Evolutionary conservation across 2,888 invertebrate genomes (phyloP).

Genomic region (Drosophila infuscata): DNA sequence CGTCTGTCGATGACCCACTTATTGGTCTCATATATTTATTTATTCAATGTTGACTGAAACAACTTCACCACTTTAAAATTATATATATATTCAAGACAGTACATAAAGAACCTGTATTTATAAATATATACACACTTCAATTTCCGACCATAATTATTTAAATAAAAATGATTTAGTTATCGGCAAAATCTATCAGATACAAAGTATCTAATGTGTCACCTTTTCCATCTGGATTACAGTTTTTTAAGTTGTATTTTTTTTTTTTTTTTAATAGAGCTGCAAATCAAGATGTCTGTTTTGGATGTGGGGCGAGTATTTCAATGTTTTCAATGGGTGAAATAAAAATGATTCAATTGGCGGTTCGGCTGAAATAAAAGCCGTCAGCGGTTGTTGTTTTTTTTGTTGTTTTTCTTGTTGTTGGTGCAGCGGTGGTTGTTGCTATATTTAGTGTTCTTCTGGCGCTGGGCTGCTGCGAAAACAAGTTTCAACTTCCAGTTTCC

Average conservation of each 20-base stretch:
- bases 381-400: conserved; percentile 51
- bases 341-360: conserved; percentile 81
- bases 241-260: background rate
- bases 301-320: conserved; percentile 74
- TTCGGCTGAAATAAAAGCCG: conserved; percentile 68
- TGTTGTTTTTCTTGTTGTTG: conserved; percentile 17
- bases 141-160: background rate
- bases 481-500: conserved; percentile 52
- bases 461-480: conserved; percentile 57
- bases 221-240: background rate
- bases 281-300: conserved; percentile 67
- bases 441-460: conserved; percentile 21
- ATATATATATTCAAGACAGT: too few species aligned
- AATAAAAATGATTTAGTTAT: background rate
- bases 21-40: background rate
- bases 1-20: background rate
- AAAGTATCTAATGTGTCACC: background rate
- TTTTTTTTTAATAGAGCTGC: conserved; percentile 26
- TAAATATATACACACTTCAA: background rate
- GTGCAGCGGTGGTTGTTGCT: conserved; percentile 5
- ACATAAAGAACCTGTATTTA: background rate
- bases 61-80: background rate
- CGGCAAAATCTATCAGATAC: background rate
- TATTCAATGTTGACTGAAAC: background rate
- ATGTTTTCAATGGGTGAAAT: conserved; percentile 67